A percentile compares a stretch with the other conserved stretches of the same genome.
These are phyloP conservation scores for Heteromormyrus szaboi DNA, from an alignment of 2,797 vertebrate species.

Conservation along the genomic window DNA sequence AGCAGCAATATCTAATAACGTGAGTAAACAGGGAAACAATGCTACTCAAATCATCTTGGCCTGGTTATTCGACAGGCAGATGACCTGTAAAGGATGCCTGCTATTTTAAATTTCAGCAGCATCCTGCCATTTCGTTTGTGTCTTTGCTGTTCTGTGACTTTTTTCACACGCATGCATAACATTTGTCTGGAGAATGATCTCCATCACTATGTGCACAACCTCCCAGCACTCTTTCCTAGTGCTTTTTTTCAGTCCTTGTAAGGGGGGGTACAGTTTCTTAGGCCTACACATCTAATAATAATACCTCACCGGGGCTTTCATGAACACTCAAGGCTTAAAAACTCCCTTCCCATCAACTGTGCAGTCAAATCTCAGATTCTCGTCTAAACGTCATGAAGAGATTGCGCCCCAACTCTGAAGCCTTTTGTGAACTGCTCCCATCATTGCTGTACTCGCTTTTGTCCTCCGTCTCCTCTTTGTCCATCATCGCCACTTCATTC, in stretches of 20 bases:
- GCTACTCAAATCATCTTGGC: conserved; percentile 27
- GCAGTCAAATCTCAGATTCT: conserved; percentile 85
- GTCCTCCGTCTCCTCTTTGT: conserved; percentile 83
- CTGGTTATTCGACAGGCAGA: conserved; percentile 24
- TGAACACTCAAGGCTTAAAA: conserved; percentile 34
- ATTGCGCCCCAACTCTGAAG: conserved; percentile 71
- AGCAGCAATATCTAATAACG: conserved; percentile 20
- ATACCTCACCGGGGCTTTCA: conserved; percentile 58
- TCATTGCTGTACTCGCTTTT: conserved; percentile 62
- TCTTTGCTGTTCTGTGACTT: conserved; percentile 11
- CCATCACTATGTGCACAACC: conserved; percentile 1
- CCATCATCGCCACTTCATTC: conserved; percentile 87
- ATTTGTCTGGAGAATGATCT: conserved; percentile 1
- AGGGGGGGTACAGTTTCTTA: background rate
- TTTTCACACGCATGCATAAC: conserved; percentile 20
- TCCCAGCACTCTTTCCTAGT: conserved; percentile 27
- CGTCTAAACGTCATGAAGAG: conserved; percentile 76
- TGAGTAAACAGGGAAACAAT: conserved; percentile 20
- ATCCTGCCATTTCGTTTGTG: background rate
- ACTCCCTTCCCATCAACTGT: conserved; percentile 38
- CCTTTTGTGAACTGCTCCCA: conserved; percentile 36
- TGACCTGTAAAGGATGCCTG: conserved; percentile 10
- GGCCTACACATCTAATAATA: conserved; percentile 34
- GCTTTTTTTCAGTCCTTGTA: conserved; percentile 26
- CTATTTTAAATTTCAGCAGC: background rate